A percentile compares a stretch with the other conserved stretches of the same genome.
Conservation (phyloP, 2,113 vertebrate species). For the Oxygymnocypris stewartii region DNA sequence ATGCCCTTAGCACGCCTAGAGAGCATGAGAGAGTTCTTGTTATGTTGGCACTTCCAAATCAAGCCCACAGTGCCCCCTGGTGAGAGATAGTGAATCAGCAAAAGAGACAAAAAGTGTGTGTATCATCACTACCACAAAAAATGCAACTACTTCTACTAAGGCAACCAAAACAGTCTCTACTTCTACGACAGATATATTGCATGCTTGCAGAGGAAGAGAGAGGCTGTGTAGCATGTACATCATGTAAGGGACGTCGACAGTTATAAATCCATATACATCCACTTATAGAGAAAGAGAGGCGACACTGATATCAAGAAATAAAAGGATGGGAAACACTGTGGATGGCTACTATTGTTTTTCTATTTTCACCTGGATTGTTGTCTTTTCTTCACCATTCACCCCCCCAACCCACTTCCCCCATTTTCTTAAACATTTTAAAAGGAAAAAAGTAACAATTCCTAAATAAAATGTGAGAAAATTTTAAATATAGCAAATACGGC, state of each 20-base stretch:
- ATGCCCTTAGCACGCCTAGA: conserved; percentile 64
- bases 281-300: conserved; percentile 74
- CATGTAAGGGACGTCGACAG: conserved; percentile 78
- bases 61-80: conserved; percentile 68
- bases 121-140: conserved; percentile 62
- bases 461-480: background rate
- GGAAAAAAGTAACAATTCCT: background rate
- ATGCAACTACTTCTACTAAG: conserved; percentile 54
- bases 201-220: conserved; percentile 79
- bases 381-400: conserved; percentile 44
- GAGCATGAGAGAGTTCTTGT: conserved; percentile 58
- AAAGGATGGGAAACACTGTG: conserved; percentile 76
- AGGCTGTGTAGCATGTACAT: conserved; percentile 78
- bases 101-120: conserved; percentile 66
- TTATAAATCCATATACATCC: conserved; percentile 80
- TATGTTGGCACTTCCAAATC: conserved; percentile 57
- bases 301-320: conserved; percentile 80
- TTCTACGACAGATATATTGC: conserved; percentile 71
- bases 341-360: conserved; percentile 67
- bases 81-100: conserved; percentile 71
- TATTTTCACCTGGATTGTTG: conserved; percentile 57
- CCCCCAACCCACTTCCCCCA: background rate
- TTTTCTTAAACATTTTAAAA: conserved; percentile 3
- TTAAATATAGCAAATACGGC: background rate
- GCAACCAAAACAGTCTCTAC: conserved; percentile 57